Base-by-base conservation (phyloP, 2,888 invertebrate species). In the Sinotaia quadrata region DNA sequence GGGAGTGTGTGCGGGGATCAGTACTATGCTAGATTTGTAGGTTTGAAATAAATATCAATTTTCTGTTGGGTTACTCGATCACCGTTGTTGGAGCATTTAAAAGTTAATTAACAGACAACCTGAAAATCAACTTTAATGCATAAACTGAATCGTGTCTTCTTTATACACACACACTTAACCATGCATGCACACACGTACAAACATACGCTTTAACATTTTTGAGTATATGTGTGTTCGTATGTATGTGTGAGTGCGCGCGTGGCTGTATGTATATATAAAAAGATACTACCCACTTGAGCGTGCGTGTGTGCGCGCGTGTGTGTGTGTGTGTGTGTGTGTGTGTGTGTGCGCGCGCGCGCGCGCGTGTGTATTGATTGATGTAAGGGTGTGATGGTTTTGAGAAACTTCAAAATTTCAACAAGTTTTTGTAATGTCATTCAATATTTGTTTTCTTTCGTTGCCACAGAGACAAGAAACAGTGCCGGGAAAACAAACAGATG, bases 391-490 rank as follows among this genome's bases (percentile, higher is more conserved):
- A 12, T 12, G n/a, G 21, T 21, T 2, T n/a, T 1, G 1, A 12
- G 2, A 12, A 21, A 12, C 52, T n/a, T 51, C 12, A 12, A 10
- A 2, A 2, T 51, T n/a, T 51, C 12, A 10, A 24, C 24, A 12
- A 18, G n/a, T 51, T 12, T 51, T n/a, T 24, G 54, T 54, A 18
- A 8, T 27, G 7, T 2, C 31, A 31, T 54, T 1, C 10, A 10
- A 27, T n/a, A 27, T 51, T 54, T 33, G n/a, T 51, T 51, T 4
- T 58, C 15, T 4, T 47, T 47, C 15, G n/a, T 24, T 47, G 47
- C 5, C 47, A 47, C 69, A 78, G 78, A 41, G 57, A 71, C 56
- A 72, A 72, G 65, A 74, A 75, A 67, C 62, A 67, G 60, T 75
- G 75, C 44, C 67, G 78, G 41, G 74, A 74, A 57, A 60, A 74